Evolutionary conservation across 2,113 vertebrate species (phyloP), one percentile per base, ranked within the genome.

Genomic region (Scomber scombrus): DNA sequence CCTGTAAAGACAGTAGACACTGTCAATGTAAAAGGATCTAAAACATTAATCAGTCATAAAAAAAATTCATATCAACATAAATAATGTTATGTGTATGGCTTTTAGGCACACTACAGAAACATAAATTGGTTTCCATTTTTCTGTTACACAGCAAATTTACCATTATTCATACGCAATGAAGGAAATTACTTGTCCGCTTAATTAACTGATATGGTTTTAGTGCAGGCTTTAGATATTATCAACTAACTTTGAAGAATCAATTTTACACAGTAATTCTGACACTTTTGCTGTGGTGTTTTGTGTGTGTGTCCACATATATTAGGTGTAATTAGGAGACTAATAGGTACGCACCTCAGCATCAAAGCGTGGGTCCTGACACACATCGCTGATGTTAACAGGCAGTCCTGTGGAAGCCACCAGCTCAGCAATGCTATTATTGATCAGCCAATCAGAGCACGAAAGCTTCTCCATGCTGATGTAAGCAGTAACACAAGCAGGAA

Each of bases 381-480:
- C 95, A 19, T 96, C 95, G 2, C 95, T 96, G 90, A 96, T 96
- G 90, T 96, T 96, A 64, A 96, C 95, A 15, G 95, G 95, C 43
- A 96, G 92, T 19, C 95, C 95, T 23, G 95, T 96, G 61, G 95
- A 96, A 19, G 95, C 95, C 77, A 96, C 95, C 76, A 96, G 85
- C 89, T 96, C 95, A 84, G 95, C 95, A 72, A 96, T 96, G 81
- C 95, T 96, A 91, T 95, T 96, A 93, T 96, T 96, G 87, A 96
- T 95, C 75, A 96, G 84, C 95, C 95, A 96, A 82, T 95, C 95
- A 18, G 95, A 95, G 49, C 95, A 95, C 5, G 95, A 95, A 18
- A 95, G 89, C 82, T 96, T 96, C 92, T 95, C 95, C 93, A 95
- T 92, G 93, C 95, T 95, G 84, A 88, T 81, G 81, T 79, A 55